These are phyloP conservation scores for Lumbricus terrestris DNA, from an alignment of 2,888 invertebrate genomes.

Conservation along the genomic window DNA sequence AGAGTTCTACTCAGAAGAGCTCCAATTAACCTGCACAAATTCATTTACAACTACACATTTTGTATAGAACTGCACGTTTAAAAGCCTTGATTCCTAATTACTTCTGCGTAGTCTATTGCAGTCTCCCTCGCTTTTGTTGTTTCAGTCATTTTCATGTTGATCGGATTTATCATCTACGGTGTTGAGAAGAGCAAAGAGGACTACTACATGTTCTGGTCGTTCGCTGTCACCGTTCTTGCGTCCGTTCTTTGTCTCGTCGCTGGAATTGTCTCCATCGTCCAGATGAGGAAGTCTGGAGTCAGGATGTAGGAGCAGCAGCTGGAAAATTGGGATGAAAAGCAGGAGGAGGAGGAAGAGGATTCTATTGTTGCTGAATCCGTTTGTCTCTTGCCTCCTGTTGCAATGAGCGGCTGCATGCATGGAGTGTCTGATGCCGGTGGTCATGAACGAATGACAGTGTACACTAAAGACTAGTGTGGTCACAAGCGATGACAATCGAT, in stretches of 20 bases:
- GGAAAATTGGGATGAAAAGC: not conserved
- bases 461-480: not conserved
- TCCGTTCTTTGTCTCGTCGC: constrained; percentile 39
- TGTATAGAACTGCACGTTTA: too few relatives aligned
- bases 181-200: constrained; percentile 26
- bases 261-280: constrained; percentile 39
- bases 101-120: not conserved
- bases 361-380: not conserved
- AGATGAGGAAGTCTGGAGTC: constrained; percentile 40
- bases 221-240: constrained; percentile 36
- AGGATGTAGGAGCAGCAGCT: constrained; percentile 31
- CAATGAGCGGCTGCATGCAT: too few relatives aligned
- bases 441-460: not conserved
- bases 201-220: constrained; percentile 38
- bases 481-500: not conserved
- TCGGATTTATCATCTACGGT: constrained; percentile 40
- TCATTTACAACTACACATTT: too few relatives aligned
- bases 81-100: too few relatives aligned
- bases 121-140: not conserved
- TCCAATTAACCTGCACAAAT: too few relatives aligned
- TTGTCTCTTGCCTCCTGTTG: not conserved
- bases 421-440: not conserved
- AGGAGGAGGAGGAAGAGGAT: not conserved
- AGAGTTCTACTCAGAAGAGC: too few relatives aligned
- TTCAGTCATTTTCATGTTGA: constrained; percentile 41